A percentile compares a stretch with the other conserved stretches of the same genome.
Conservation (phyloP, 2,888 invertebrate species). For the Ariolimax columbianus region DNA sequence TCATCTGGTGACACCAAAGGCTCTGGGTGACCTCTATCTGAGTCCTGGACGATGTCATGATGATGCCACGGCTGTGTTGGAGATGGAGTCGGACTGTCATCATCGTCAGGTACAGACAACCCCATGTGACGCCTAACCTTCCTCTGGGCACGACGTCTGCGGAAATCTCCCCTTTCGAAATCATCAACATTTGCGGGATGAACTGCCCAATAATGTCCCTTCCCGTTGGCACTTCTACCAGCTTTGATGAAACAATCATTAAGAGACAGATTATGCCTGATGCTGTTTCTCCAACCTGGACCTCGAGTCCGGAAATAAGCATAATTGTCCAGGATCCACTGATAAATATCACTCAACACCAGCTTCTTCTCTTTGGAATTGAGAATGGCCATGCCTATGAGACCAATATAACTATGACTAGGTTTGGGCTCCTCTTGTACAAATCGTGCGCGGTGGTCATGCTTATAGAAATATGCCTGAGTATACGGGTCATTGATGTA, state of each 20-base stretch:
- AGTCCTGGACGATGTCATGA: slow-evolving; percentile 30
- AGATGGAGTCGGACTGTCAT: slow-evolving; percentile 86
- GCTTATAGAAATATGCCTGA: slow-evolving; percentile 74
- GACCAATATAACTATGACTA: slow-evolving; percentile 74
- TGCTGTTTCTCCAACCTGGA: slow-evolving; percentile 76
- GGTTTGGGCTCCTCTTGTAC: slow-evolving; percentile 78
- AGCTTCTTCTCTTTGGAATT: slow-evolving; percentile 69
- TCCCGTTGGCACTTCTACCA: slow-evolving; percentile 85
- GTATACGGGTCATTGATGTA: slow-evolving; percentile 69
- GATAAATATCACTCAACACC: slow-evolving; percentile 77
- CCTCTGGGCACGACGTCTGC: slow-evolving; percentile 95
- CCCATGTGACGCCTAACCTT: slow-evolving; percentile 93
- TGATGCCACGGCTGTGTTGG: slow-evolving; percentile 57
- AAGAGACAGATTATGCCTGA: slow-evolving; percentile 75
- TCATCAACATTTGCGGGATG: slow-evolving; percentile 98
- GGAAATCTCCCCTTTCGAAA: slow-evolving; percentile 96
- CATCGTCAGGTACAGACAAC: slow-evolving; percentile 93
- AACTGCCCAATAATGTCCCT: slow-evolving; percentile 99
- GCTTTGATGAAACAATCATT: slow-evolving; percentile 77
- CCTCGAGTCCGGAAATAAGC: slow-evolving; percentile 74
- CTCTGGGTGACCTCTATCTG: slow-evolving; percentile 19
- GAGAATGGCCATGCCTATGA: slow-evolving; percentile 77
- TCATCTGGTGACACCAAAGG: slow-evolving; percentile 15
- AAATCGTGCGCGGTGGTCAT: slow-evolving; percentile 75
- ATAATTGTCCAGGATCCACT: slow-evolving; percentile 74